A percentile compares a stretch with the other conserved stretches of the same genome.
Conservation (phyloP, 1,140 invertebrate species). For the Schlechtendalia chinensis region DNA sequence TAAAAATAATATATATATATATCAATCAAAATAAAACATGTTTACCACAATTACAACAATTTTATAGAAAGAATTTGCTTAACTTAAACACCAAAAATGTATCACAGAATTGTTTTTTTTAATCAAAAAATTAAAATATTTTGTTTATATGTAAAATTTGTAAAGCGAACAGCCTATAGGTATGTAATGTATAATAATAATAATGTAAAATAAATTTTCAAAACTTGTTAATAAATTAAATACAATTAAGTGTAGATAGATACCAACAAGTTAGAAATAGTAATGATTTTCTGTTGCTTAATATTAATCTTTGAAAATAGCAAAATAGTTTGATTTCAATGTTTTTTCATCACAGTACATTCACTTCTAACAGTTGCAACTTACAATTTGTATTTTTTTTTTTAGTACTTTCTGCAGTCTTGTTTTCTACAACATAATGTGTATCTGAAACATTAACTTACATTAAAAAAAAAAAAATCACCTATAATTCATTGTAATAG, state of each 20-base stretch:
- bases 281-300: not conserved
- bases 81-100: not conserved
- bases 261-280: not conserved
- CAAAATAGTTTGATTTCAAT: not conserved
- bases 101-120: not conserved
- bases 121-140: conserved; percentile 19
- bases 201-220: not conserved
- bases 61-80: too few species aligned
- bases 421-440: not conserved
- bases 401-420: not conserved
- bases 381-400: not conserved
- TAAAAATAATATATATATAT: too few species aligned
- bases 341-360: not conserved
- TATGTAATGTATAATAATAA: too few species aligned
- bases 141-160: conserved; percentile 7
- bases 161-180: too few species aligned
- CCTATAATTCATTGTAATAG: not conserved
- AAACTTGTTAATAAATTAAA: not conserved
- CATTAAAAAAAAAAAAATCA: not conserved
- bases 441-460: not conserved
- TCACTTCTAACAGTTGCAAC: not conserved
- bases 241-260: not conserved
- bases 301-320: not conserved
- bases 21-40: too few species aligned
- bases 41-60: too few species aligned